A percentile compares a stretch with the other conserved stretches of the same genome.
Conservation (phyloP, 2,888 invertebrate species). For the Platynereis dumerilii region DNA sequence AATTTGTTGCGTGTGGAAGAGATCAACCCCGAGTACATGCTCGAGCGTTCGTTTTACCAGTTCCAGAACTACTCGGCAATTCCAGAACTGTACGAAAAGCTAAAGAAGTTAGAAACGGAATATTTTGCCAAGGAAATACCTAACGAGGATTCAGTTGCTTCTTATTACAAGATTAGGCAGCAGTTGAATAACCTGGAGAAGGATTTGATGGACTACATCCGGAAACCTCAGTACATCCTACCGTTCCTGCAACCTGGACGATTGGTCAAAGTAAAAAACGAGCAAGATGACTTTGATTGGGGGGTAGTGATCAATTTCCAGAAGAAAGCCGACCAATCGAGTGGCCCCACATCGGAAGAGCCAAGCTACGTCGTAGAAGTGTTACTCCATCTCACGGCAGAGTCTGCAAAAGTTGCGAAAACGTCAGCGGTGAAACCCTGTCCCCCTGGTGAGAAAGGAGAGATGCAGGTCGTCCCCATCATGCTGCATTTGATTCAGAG, state of each 20-base stretch:
- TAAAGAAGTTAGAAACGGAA: constrained; percentile 51
- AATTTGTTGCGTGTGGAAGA: constrained; percentile 96
- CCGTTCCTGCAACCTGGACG: constrained; percentile 96
- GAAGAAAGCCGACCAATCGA: constrained; percentile 68
- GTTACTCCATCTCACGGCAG: constrained; percentile 79
- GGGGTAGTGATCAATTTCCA: constrained; percentile 93
- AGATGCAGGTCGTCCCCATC: constrained; percentile 73
- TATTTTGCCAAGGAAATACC: constrained; percentile 67
- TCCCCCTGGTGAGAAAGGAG: constrained; percentile 73
- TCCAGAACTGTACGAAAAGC: constrained; percentile 79
- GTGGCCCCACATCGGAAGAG: constrained; percentile 67
- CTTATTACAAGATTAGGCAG: constrained; percentile 84
- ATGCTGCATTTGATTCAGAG: constrained; percentile 36
- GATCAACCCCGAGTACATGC: constrained; percentile 99
- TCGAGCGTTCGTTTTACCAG: constrained; percentile 97
- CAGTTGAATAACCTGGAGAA: constrained; percentile 78
- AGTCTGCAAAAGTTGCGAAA: constrained; percentile 64
- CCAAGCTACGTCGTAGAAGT: constrained; percentile 81
- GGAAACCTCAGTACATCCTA: constrained; percentile 84
- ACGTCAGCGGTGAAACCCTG: constrained; percentile 62
- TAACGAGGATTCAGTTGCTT: constrained; percentile 77
- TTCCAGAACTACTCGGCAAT: constrained; percentile 98
- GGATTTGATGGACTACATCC: constrained; percentile 81
- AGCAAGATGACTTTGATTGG: constrained; percentile 90
- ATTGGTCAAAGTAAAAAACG: constrained; percentile 86